Evolutionary conservation across 2,797 vertebrate genomes (phyloP), one percentile per base, ranked within the genome.

Genomic region (Lacerta bilineata): DNA sequence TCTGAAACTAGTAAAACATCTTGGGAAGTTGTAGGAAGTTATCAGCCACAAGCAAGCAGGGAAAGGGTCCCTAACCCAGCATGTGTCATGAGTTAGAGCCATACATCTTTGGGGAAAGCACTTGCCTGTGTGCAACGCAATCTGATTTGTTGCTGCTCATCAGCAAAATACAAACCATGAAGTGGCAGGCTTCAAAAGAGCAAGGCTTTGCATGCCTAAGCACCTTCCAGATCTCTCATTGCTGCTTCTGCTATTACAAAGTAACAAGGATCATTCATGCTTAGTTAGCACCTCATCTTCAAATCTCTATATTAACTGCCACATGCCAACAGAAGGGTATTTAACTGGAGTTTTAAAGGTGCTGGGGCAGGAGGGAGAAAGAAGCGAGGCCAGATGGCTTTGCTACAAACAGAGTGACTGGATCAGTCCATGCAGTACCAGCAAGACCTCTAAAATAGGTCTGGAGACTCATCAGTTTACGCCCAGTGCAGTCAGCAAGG

Each of bases 31-130:
- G 15, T 8, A 81, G 75, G 39, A 80, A n/a, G 86, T 74, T 68
- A 87, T 83, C 68, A 91, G 85, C 46, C 50, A 74, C 1, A 29
- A 87, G 83, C 13, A 87, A 88, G 83, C 68, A 89, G 88, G 3
- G 0, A 27, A 5, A 88, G 4, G 0, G 18, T 7, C 29, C 17
- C 46, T 3, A 8, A 8, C 43, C 80, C 68, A 83, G 74, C 78
- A 2, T 46, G 74, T 87, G 80, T 4, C 7, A 46, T 75, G 89
- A 88, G 75, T 66, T 25, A 77, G 71, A 46, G 80, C 66, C 7
- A 25, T 23, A 76, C n/a, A 81, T 64, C 85, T 46, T 64, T 10
- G 33, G 1, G 72, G 84, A 17, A 2, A 80, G 76, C 61, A 59
- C 33, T 2, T 80, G 59, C 41, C 64, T 0, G 33, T 29, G 79